A percentile compares a stretch with the other conserved stretches of the same genome.
phyloP scores from a whole-genome alignment of 2,888 invertebrate genomes.

The Halictus ligatus region DNA sequence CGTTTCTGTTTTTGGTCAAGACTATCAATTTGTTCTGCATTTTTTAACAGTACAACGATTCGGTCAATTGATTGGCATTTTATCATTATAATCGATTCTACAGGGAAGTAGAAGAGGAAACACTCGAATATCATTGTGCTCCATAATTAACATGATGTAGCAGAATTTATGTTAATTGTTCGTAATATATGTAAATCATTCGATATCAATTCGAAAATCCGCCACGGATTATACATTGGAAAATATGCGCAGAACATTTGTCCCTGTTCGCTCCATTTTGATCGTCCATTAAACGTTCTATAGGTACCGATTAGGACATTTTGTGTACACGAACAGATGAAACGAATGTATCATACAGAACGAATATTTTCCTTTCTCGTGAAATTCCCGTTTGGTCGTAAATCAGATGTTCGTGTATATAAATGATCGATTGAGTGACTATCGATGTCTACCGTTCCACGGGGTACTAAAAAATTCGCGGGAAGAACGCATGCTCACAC shows the following conservation, averaged over 20 bases:
- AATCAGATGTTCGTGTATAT: constrained; percentile 35
- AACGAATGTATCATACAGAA: constrained; percentile 1
- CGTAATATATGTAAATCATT: too few relatives aligned
- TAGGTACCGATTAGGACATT: not conserved
- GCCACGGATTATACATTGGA: not conserved
- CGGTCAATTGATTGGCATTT: too few relatives aligned
- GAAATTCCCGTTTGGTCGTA: not conserved
- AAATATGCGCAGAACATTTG: not conserved
- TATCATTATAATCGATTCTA: too few relatives aligned
- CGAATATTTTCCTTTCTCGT: not conserved
- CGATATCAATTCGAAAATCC: too few relatives aligned
- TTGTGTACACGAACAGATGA: not conserved
- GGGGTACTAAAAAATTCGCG: constrained; percentile 36
- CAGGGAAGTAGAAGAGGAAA: too few relatives aligned
- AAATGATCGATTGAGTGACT: constrained; percentile 49
- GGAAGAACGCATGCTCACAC: constrained; percentile 51
- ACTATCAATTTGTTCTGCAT: too few relatives aligned
- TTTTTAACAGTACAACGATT: too few relatives aligned
- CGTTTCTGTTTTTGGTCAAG: too few relatives aligned
- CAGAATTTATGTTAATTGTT: too few relatives aligned
- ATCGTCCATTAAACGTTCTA: not conserved
- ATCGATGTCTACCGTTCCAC: constrained; percentile 36
- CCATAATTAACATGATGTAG: too few relatives aligned
- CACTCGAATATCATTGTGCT: too few relatives aligned
- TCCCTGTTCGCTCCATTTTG: not conserved